Percentiles rank a stretch among this genome's conserved stretches.
These are phyloP conservation scores for Gambusia holbrooki DNA, from an alignment of 2,113 vertebrate species.

Conservation along the genomic window DNA sequence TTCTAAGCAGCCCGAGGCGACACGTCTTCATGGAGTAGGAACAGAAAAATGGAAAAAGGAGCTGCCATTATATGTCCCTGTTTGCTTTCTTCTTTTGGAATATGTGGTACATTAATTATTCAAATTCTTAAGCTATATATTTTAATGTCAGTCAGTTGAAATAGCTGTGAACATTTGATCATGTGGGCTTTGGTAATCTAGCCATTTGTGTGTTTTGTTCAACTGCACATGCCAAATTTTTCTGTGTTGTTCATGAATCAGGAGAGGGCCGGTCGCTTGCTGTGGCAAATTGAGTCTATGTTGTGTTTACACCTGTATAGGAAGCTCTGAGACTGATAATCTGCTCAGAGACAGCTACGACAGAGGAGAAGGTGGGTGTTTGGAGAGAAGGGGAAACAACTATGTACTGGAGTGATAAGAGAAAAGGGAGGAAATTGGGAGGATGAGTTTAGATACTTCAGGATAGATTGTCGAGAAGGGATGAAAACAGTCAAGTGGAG, in stretches of 20 bases:
- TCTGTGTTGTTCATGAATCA: conserved; percentile 1
- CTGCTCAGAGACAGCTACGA: conserved; percentile 42
- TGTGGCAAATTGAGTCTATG: conserved; percentile 23
- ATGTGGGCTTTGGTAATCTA: neutral
- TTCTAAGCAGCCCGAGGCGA: neutral
- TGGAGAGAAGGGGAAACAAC: conserved; percentile 32
- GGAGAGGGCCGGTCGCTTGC: neutral
- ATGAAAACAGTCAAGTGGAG: neutral
- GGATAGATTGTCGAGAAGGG: conserved; percentile 2
- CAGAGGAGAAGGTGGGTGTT: conserved; percentile 33
- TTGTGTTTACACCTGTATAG: conserved; percentile 47
- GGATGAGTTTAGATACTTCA: conserved; percentile 31
- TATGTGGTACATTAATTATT: neutral
- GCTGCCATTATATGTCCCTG: neutral
- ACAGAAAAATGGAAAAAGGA: neutral
- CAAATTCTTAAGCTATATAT: neutral
- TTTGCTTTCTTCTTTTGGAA: neutral
- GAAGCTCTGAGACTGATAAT: conserved; percentile 53
- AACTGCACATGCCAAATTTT: neutral
- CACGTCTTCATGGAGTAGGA: neutral
- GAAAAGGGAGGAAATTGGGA: conserved; percentile 5
- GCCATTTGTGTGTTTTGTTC: neutral
- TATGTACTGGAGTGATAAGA: conserved; percentile 36
- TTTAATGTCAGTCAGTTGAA: conserved; percentile 1
- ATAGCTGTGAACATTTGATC: neutral